Evolutionary conservation across 2,113 vertebrate genomes (phyloP).

Genomic region (Passerina amoena): DNA sequence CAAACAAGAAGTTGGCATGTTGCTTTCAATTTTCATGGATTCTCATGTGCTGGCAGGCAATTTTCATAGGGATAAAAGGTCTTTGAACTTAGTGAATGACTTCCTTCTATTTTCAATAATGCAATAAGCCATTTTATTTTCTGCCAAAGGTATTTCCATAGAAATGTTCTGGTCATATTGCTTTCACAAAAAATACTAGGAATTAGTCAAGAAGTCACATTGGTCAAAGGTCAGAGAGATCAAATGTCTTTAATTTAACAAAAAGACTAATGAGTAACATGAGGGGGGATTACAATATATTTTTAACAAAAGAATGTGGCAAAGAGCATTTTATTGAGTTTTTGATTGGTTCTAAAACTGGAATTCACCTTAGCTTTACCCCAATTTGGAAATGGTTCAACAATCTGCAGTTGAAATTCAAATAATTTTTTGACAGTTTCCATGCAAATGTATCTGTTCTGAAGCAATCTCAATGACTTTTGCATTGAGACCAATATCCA

Average conservation of each 20-base stretch:
- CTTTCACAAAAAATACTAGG: background rate
- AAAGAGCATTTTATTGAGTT: background rate
- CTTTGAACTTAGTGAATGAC: slow-evolving; percentile 15
- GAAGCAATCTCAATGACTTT: background rate
- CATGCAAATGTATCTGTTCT: background rate
- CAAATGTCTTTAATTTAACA: background rate
- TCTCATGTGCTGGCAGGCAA: background rate
- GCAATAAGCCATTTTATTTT: background rate
- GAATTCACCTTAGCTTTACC: background rate
- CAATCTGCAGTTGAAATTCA: background rate
- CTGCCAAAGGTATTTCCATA: background rate
- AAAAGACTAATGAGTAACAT: background rate
- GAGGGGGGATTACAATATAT: background rate
- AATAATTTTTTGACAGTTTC: background rate
- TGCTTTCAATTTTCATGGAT: slow-evolving; percentile 17
- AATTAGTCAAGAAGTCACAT: background rate
- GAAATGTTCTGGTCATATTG: background rate
- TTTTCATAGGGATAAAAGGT: slow-evolving; percentile 18
- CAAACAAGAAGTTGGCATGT: background rate
- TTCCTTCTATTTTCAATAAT: slow-evolving; percentile 29
- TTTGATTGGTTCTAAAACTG: background rate
- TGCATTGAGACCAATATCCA: background rate
- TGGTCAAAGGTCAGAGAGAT: background rate
- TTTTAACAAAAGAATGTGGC: background rate
- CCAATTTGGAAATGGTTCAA: background rate